Base-by-base conservation (phyloP, 2,797 vertebrate species). In the Gambusia yucatana region DNA sequence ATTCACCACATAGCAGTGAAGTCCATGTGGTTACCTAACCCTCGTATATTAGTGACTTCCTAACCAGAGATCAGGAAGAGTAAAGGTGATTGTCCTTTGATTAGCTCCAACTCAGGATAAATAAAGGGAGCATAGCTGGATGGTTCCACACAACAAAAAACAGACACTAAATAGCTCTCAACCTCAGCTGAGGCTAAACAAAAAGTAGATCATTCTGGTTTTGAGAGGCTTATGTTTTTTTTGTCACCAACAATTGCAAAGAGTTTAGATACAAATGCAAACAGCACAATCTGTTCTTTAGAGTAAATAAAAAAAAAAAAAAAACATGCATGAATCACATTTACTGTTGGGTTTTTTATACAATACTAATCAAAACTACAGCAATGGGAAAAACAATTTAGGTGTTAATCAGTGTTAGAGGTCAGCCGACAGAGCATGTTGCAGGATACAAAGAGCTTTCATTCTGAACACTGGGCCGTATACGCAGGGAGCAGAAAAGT, bases 171-270 rank as follows among this genome's bases (percentile, higher is more conserved):
- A 71, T 83, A 90, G 77, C 88, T 78, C 81, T 91, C 80, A 86
- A 86, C 85, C 81, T 87, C 77, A 82, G 89, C 89, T 92, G 83
- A 88, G 81, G 77, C 63, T 71, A 59, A 89, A 95, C 94, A 95
- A 95, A 93, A 87, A 85, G 65, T n/a, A 78, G 90, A 91, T 83
- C 63, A 87, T 93, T 95, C 93, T 94, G 93, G 88, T 86, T 93
- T 90, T 91, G 92, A 95, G 92, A 93, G 87, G 90, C 91, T 87
- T 89, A 93, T 89, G 90, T 90, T 84, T 75, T 84, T 75, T 84
- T 79, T 93, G 91, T 93, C 92, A 91, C 79, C 76, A 85, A 84
- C 94, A 93, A 90, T 93, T 90, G 88, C 85, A 76, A 80, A 50
- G 81, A 80, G 78, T 80, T 84, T 77, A 86, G 43, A 65, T 43